Percentiles rank a stretch among this genome's conserved stretches.
These are phyloP conservation scores for Acleris literana DNA, from an alignment of 2,888 invertebrate genomes.

Conservation along the genomic window DNA sequence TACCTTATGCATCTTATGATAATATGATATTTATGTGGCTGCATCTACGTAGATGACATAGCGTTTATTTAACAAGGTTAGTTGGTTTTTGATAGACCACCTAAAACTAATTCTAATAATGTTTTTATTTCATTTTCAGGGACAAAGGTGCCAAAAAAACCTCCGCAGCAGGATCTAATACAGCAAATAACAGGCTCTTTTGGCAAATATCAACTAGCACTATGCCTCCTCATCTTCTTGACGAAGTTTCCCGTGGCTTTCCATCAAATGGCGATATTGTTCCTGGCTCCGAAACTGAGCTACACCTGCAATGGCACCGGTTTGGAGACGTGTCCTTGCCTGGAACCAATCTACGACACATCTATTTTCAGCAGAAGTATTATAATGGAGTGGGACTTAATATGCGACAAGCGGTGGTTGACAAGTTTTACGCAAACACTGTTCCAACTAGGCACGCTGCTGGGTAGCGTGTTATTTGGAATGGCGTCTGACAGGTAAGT, in stretches of 20 bases:
- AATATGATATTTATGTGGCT: too few species aligned
- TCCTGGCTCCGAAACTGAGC: slow-evolving; percentile 71
- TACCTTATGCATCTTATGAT: too few species aligned
- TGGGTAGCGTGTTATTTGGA: slow-evolving; percentile 90
- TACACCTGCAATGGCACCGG: slow-evolving; percentile 55
- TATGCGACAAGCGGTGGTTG: slow-evolving; percentile 86
- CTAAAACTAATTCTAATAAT: too few species aligned
- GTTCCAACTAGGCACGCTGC: slow-evolving; percentile 89
- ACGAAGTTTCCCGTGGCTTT: slow-evolving; percentile 77
- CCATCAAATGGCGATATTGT: slow-evolving; percentile 80
- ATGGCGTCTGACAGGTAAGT: slow-evolving; percentile 88
- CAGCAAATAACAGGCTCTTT: slow-evolving; percentile 75
- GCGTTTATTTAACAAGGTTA: too few species aligned
- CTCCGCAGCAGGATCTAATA: slow-evolving; percentile 57
- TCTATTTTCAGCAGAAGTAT: slow-evolving; percentile 88
- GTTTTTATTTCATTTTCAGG: slow-evolving; percentile 41
- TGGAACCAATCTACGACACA: slow-evolving; percentile 84
- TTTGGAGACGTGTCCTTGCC: slow-evolving; percentile 81
- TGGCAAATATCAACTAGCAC: slow-evolving; percentile 78
- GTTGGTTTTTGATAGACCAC: too few species aligned
- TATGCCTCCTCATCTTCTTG: slow-evolving; percentile 67
- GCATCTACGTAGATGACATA: too few species aligned
- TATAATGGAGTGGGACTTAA: slow-evolving; percentile 89
- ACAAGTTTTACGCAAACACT: slow-evolving; percentile 88
- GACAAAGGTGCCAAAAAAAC: slow-evolving; percentile 42